phyloP scores from a whole-genome alignment of 2,888 invertebrate genomes.

The Nymphalis urticae region DNA sequence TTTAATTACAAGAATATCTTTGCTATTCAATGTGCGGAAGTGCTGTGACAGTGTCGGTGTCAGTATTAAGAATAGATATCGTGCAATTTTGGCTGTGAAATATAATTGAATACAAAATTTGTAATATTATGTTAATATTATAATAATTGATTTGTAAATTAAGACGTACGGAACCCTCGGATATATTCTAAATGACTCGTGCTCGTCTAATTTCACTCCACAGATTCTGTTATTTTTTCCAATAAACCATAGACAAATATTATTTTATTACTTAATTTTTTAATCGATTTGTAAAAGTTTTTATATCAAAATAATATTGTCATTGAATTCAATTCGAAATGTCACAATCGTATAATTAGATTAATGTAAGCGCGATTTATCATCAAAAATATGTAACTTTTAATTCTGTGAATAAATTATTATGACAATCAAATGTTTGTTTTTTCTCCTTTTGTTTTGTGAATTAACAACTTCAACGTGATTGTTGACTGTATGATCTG shows the following conservation, averaged over 20 bases:
- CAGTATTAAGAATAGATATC: not conserved
- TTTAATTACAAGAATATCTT: too few relatives aligned
- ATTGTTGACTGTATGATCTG: too few relatives aligned
- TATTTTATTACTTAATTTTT: too few relatives aligned
- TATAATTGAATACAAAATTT: not conserved
- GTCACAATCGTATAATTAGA: not conserved
- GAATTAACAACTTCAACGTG: not conserved
- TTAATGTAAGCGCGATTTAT: not conserved
- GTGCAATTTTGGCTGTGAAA: conserved; percentile 9
- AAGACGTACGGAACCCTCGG: too few relatives aligned
- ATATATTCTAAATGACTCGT: too few relatives aligned
- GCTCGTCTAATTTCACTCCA: too few relatives aligned
- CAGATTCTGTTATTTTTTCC: too few relatives aligned
- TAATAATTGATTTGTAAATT: conserved; percentile 3
- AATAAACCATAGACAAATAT: too few relatives aligned
- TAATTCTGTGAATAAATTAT: conserved; percentile 6
- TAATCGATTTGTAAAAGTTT: conserved; percentile 1
- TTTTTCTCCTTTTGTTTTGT: not conserved
- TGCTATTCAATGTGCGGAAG: too few relatives aligned
- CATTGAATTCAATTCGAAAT: not conserved
- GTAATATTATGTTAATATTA: not conserved
- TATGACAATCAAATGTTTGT: conserved; percentile 1
- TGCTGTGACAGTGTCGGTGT: too few relatives aligned
- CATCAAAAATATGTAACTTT: conserved; percentile 1
- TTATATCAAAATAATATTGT: conserved; percentile 1